These are phyloP conservation scores for Cherax destructor DNA, from an alignment of 1,140 invertebrate species.

Conservation along the genomic window DNA sequence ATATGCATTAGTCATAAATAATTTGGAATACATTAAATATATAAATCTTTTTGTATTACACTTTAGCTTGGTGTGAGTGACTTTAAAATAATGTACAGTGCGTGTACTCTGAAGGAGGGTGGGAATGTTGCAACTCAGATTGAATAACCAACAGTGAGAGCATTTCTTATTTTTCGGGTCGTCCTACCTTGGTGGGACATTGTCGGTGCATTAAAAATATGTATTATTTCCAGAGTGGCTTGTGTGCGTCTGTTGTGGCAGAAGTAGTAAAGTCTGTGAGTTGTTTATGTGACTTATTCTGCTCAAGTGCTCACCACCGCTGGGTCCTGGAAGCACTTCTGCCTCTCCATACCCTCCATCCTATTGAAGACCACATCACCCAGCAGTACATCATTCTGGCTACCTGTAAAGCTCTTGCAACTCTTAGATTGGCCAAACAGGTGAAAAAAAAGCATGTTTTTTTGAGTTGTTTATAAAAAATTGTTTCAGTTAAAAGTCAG, in stretches of 20 bases:
- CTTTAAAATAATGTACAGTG: too few species aligned
- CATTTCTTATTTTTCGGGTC: too few species aligned
- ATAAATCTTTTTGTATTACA: too few species aligned
- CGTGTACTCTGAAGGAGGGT: too few species aligned
- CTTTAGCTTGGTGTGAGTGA: too few species aligned
- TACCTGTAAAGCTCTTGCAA: constrained; percentile 82
- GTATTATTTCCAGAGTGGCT: constrained; percentile 60
- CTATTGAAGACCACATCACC: constrained; percentile 83
- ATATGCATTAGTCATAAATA: too few species aligned
- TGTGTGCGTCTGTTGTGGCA: constrained; percentile 80
- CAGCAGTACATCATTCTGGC: constrained; percentile 83
- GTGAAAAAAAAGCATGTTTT: constrained; percentile 74
- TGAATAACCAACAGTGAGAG: too few species aligned
- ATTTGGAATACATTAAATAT: too few species aligned
- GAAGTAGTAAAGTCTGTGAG: constrained; percentile 83
- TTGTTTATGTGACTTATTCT: constrained; percentile 84
- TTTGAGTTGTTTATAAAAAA: not conserved
- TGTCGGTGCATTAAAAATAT: not conserved
- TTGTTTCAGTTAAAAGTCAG: too few species aligned
- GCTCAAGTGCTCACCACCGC: constrained; percentile 82
- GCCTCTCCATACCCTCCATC: constrained; percentile 81
- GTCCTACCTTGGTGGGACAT: too few species aligned
- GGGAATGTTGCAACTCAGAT: too few species aligned
- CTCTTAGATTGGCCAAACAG: constrained; percentile 78
- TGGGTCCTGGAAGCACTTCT: constrained; percentile 85